Percentiles rank a stretch among this genome's conserved stretches.
These are phyloP conservation scores for Eumaeus atala DNA, from an alignment of 1,140 invertebrate species.

Conservation along the genomic window DNA sequence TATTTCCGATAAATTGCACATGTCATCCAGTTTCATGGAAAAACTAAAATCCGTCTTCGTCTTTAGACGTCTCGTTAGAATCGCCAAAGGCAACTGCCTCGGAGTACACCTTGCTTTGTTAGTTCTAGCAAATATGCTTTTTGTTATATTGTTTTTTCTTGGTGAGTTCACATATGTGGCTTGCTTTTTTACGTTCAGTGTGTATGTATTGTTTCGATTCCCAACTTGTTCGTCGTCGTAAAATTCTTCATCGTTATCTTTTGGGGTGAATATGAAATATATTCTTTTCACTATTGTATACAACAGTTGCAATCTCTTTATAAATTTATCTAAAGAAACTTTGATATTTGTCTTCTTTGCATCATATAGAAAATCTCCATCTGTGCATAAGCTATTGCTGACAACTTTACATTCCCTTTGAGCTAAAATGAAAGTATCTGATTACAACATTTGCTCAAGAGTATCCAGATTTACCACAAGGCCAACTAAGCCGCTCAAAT, in stretches of 20 bases:
- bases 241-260: constrained; percentile 46
- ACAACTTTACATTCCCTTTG: constrained; percentile 64
- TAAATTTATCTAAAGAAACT: constrained; percentile 41
- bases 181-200: constrained; percentile 34
- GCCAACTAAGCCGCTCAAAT: too few species aligned
- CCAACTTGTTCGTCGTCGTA: constrained; percentile 34
- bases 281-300: constrained; percentile 58
- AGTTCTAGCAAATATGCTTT: constrained; percentile 51
- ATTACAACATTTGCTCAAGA: too few species aligned
- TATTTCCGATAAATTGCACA: constrained; percentile 38
- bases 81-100: constrained; percentile 40
- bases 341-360: constrained; percentile 32
- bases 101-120: constrained; percentile 37
- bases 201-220: constrained; percentile 40
- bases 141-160: constrained; percentile 35
- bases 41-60: constrained; percentile 46
- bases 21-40: constrained; percentile 47
- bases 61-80: constrained; percentile 45
- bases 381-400: constrained; percentile 41
- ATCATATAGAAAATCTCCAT: constrained; percentile 39
- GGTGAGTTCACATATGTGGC: constrained; percentile 42
- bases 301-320: constrained; percentile 61
- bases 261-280: constrained; percentile 38
- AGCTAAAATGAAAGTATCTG: constrained; percentile 45
- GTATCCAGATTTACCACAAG: too few species aligned